Evolutionary conservation across 2,797 vertebrate genomes (phyloP).

Genomic region (Argya squamiceps): DNA sequence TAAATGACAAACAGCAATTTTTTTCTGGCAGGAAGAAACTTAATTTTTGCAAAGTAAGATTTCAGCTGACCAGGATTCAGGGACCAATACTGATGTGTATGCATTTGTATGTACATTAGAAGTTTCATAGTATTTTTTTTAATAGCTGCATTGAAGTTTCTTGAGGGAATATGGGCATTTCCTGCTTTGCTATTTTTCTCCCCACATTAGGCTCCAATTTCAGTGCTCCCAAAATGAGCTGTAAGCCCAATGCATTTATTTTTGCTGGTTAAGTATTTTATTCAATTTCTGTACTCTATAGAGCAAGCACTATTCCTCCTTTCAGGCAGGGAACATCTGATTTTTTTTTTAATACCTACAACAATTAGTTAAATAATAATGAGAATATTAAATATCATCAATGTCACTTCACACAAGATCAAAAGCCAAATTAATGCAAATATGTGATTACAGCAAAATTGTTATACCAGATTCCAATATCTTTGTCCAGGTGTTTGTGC

Average conservation of each 20-base stretch:
- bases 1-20: constrained; percentile 38
- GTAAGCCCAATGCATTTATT: neutral
- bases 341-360: neutral
- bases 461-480: neutral
- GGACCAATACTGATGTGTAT: neutral
- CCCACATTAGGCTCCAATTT: neutral
- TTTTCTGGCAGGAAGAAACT: constrained; percentile 11
- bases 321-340: neutral
- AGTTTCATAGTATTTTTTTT: neutral
- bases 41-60: constrained; percentile 62
- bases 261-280: neutral
- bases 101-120: neutral
- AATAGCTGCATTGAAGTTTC: neutral
- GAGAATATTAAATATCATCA: neutral
- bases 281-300: neutral
- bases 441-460: neutral
- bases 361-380: neutral
- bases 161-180: neutral
- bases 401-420: neutral
- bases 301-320: neutral
- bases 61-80: constrained; percentile 4
- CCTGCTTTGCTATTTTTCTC: neutral
- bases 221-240: neutral
- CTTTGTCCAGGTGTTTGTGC: neutral
- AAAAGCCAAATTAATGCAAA: neutral